These are phyloP conservation scores for Clarias magur DNA, from an alignment of 2,113 vertebrate species.

Conservation along the genomic window DNA sequence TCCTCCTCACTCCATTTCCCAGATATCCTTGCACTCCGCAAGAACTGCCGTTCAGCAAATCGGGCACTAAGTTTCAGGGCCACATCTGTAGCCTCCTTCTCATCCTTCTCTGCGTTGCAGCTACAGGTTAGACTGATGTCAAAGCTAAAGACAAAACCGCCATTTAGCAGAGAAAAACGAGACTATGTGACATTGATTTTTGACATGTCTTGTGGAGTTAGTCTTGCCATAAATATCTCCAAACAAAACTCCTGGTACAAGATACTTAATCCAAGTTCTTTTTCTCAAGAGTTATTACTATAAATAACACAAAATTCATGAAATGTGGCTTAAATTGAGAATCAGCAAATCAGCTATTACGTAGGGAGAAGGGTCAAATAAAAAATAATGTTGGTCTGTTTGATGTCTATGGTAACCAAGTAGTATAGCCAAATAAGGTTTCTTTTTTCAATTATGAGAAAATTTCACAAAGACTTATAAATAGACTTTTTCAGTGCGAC, in stretches of 20 bases:
- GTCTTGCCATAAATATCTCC: not conserved
- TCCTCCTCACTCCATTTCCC: slow-evolving; percentile 92
- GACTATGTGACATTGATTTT: not conserved
- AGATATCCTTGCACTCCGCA: slow-evolving; percentile 85
- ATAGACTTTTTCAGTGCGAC: not conserved
- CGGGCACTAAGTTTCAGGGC: slow-evolving; percentile 93
- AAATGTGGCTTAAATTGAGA: not conserved
- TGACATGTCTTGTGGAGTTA: not conserved
- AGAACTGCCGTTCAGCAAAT: slow-evolving; percentile 87
- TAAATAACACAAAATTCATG: not conserved
- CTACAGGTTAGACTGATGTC: slow-evolving; percentile 92
- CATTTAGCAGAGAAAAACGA: not conserved
- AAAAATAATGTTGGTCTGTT: not conserved
- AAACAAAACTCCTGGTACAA: not conserved
- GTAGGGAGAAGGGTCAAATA: not conserved
- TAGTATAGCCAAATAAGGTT: not conserved
- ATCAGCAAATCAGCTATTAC: not conserved
- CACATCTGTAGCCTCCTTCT: slow-evolving; percentile 77
- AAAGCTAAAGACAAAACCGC: slow-evolving; percentile 75
- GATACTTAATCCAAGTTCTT: not conserved
- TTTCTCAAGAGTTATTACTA: not conserved
- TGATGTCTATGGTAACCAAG: not conserved
- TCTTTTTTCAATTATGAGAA: not conserved
- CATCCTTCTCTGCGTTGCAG: slow-evolving; percentile 73
- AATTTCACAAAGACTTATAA: not conserved